These are phyloP conservation scores for Trichopoda pennipes DNA, from an alignment of 2,888 invertebrate genomes.

Conservation along the genomic window DNA sequence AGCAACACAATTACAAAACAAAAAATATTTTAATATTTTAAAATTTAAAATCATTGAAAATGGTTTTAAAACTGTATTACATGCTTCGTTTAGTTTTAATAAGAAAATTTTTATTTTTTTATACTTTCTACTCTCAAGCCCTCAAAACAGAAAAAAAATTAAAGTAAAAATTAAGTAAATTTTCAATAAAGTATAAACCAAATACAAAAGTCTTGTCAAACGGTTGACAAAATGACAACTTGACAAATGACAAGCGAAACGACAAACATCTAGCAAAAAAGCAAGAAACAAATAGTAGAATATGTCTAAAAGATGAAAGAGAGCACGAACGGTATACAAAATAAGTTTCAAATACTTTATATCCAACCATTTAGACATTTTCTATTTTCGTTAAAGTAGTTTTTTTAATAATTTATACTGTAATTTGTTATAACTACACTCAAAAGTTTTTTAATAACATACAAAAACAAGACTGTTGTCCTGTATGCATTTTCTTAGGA, in stretches of 20 bases:
- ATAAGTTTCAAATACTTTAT: conserved; percentile 54
- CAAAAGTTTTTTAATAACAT: too few species aligned
- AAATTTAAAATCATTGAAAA: not conserved
- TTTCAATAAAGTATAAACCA: conserved; percentile 63
- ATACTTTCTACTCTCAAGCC: not conserved
- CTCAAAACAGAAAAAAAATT: conserved; percentile 33
- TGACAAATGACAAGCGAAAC: conserved; percentile 66
- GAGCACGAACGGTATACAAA: conserved; percentile 52
- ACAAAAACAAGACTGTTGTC: too few species aligned
- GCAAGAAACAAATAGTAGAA: not conserved
- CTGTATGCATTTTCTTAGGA: too few species aligned
- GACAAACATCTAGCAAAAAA: conserved; percentile 34
- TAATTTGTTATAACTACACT: conserved; percentile 6
- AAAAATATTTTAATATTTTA: too few species aligned
- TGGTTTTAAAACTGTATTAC: not conserved
- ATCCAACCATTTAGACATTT: conserved; percentile 41
- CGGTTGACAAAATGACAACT: conserved; percentile 54
- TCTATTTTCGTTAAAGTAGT: conserved; percentile 25
- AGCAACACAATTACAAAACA: too few species aligned
- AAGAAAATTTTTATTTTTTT: not conserved
- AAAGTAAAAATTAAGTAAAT: conserved; percentile 61
- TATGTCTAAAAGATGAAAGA: conserved; percentile 40
- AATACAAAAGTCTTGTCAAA: conserved; percentile 66
- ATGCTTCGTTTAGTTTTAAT: conserved; percentile 39
- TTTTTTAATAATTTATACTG: conserved; percentile 26